A percentile compares a stretch with the other conserved stretches of the same genome.
Conservation (phyloP, 2,113 vertebrate genomes). For the Dryoscopus gambensis region DNA sequence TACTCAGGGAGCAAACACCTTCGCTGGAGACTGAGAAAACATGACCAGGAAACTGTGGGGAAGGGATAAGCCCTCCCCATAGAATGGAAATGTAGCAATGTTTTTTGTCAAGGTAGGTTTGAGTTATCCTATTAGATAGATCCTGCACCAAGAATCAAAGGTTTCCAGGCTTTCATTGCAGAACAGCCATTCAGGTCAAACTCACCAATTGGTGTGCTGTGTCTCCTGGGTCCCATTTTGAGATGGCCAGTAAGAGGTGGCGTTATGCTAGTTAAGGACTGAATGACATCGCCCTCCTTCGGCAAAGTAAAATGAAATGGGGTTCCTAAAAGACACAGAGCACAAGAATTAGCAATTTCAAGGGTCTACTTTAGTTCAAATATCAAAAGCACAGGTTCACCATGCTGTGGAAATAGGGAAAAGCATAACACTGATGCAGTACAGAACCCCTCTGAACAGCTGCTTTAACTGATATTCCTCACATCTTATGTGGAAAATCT, state of each 20-base stretch:
- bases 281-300: constrained; percentile 86
- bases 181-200: background rate
- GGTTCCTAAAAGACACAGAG: constrained; percentile 72
- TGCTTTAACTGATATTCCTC: background rate
- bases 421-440: background rate
- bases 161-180: background rate
- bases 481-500: background rate
- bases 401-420: background rate
- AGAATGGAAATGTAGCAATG: background rate
- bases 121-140: background rate
- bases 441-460: background rate
- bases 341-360: background rate
- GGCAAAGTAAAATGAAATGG: constrained; percentile 87
- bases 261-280: constrained; percentile 77
- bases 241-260: constrained; percentile 84
- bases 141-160: background rate
- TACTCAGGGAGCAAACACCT: background rate
- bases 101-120: background rate
- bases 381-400: background rate
- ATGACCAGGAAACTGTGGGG: background rate
- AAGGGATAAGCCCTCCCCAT: background rate
- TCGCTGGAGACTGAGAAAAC: background rate
- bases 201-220: constrained; percentile 98
- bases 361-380: background rate
- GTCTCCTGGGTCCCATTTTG: constrained; percentile 88